phyloP scores from a whole-genome alignment of 1,140 invertebrate genomes.

The Caerostris darwini region DNA sequence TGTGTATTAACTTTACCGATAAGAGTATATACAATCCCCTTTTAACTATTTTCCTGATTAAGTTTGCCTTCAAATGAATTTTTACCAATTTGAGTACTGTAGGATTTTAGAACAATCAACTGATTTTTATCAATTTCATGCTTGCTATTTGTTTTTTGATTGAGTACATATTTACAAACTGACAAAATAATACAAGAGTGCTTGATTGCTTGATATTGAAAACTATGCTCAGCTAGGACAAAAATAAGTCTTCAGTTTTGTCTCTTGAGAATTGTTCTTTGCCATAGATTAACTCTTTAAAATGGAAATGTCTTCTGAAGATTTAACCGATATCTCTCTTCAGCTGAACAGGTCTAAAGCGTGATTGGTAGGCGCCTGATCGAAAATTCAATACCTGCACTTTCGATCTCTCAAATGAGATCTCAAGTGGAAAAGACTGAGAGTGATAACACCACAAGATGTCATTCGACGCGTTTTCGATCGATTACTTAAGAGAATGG shows the following conservation, averaged over 20 bases:
- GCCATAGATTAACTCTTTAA: not conserved
- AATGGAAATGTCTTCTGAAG: not conserved
- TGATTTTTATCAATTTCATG: too few relatives aligned
- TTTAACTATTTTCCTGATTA: too few relatives aligned
- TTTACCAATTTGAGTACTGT: too few relatives aligned
- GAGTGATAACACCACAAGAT: constrained; percentile 27
- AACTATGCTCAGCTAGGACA: not conserved
- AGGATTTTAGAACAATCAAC: too few relatives aligned
- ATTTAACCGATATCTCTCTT: not conserved
- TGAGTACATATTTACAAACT: too few relatives aligned
- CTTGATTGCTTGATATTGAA: too few relatives aligned
- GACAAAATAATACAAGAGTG: too few relatives aligned
- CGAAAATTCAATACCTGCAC: constrained; percentile 30
- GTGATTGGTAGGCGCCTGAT: constrained; percentile 2
- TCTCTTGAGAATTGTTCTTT: not conserved
- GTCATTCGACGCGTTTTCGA: not conserved
- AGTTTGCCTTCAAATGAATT: too few relatives aligned
- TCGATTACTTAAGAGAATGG: constrained; percentile 1
- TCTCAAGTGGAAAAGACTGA: constrained; percentile 36
- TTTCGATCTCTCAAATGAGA: constrained; percentile 24
- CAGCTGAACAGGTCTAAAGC: not conserved
- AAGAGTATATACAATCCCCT: too few relatives aligned
- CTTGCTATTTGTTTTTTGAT: too few relatives aligned
- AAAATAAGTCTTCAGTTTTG: not conserved
- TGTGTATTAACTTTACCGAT: too few relatives aligned